Evolutionary conservation across 1,140 invertebrate species (phyloP).

Genomic region (Gerris buenoi): DNA sequence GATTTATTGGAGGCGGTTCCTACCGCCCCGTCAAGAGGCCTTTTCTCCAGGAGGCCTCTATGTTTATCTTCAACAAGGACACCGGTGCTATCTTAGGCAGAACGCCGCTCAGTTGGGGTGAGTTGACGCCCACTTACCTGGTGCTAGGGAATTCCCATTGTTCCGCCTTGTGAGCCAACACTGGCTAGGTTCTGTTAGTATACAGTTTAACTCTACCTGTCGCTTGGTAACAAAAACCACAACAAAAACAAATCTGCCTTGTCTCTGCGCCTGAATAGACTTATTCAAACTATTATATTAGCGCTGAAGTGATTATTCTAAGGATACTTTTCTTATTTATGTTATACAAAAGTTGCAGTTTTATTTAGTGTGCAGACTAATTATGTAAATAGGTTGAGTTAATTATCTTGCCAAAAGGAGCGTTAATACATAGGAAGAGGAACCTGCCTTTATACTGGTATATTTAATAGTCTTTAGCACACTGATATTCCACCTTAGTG

Average conservation of each 20-base stretch:
- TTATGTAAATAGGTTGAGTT: too few relatives aligned
- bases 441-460: too few relatives aligned
- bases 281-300: too few relatives aligned
- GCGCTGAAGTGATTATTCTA: too few relatives aligned
- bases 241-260: neutral
- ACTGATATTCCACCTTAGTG: too few relatives aligned
- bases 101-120: constrained; percentile 7
- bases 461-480: too few relatives aligned
- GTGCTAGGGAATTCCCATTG: neutral
- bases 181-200: neutral
- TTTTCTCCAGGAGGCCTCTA: neutral
- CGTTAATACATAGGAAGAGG: too few relatives aligned
- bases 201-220: neutral
- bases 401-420: too few relatives aligned
- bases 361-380: too few relatives aligned
- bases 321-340: too few relatives aligned
- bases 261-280: too few relatives aligned
- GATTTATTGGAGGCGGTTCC: neutral
- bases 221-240: neutral
- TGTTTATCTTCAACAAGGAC: constrained; percentile 4
- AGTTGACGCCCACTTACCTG: constrained; percentile 7
- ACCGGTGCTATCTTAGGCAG: constrained; percentile 7
- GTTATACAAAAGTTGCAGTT: too few relatives aligned
- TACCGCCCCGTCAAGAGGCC: neutral
- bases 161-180: neutral